phyloP scores from a whole-genome alignment of 2,797 vertebrate genomes.

The Notolabrus celidotus region DNA sequence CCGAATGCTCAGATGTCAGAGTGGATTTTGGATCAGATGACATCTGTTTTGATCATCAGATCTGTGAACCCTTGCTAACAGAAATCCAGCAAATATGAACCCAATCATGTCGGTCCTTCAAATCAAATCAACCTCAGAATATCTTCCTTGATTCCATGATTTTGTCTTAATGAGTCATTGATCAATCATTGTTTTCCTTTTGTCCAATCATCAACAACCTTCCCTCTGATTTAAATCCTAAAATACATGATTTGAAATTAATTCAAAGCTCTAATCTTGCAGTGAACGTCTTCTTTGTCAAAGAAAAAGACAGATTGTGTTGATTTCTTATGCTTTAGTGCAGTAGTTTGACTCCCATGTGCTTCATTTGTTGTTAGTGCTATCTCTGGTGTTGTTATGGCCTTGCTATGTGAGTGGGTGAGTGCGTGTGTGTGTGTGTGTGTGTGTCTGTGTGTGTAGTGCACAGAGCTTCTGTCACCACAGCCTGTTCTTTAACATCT shows the following conservation, averaged over 20 bases:
- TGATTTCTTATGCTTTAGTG: conserved; percentile 12
- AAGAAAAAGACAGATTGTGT: background rate
- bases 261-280: background rate
- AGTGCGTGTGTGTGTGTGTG: conserved; percentile 27
- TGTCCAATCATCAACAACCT: conserved; percentile 3
- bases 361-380: conserved; percentile 25
- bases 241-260: conserved; percentile 19
- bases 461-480: background rate
- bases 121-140: conserved; percentile 20
- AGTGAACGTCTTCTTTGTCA: background rate
- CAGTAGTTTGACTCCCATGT: conserved; percentile 8
- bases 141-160: background rate
- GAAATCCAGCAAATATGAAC: conserved; percentile 23
- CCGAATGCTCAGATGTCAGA: conserved; percentile 7
- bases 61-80: conserved; percentile 35
- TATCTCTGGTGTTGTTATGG: conserved; percentile 9
- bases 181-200: too few species aligned
- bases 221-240: conserved; percentile 8
- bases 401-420: conserved; percentile 11
- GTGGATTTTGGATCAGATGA: conserved; percentile 47
- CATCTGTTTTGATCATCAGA: conserved; percentile 45
- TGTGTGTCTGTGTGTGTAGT: conserved; percentile 1
- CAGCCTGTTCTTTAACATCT: conserved; percentile 16
- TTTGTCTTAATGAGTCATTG: too few species aligned
- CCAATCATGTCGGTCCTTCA: conserved; percentile 15